Evolutionary conservation across 2,888 invertebrate genomes (phyloP), one percentile per base, ranked within the genome.

Genomic region (Luffia ferchaultella): DNA sequence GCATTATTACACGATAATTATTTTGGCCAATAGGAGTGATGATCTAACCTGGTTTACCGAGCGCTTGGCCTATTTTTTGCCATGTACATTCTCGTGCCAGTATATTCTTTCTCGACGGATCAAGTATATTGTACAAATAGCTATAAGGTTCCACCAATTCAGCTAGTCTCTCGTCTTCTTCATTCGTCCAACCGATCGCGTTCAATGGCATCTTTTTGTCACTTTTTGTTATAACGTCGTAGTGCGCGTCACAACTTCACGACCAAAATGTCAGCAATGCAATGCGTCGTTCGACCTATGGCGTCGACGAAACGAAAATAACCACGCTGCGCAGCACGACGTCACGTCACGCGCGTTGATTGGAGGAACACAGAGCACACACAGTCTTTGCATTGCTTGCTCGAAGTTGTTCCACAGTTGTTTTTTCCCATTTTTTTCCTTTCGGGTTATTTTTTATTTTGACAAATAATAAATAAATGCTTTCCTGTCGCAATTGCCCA

Each of bases 241-340:
- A 15, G 9, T 19, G 16, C 46, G 63, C 65, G 64, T 64, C 61
- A 70, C 64, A 56, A 57, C 55, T 59, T 59, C 60, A 60, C 30
- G 12, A 30, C 3, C 30, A 70, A 70, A 73, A 30, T 30, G 30
- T 30, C 30, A 7, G 30, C 30, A n/a, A n/a, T n/a, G n/a, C 79
- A 82, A 82, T 72, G 80, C 82, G 80, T 78, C 78, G 62, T 68
- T 16, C 73, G 63, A 60, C 78, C 78, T 76, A 78, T 77, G 12
- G 30, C 78, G 50, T 73, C 67, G 64, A 67, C 12, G 30, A 65
- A 76, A 68, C 69, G 67, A 65, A 76, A 73, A 76, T 76, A 76
- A 65, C 61, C 68, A 70, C 70, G 71, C 72, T 73, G 76, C 71
- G 74, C 74, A 69, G 69, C 68, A 71, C 70, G 62, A 79, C 78